Evolutionary conservation across 2,888 invertebrate genomes (phyloP).

Genomic region (Drosophila mayaguana): DNA sequence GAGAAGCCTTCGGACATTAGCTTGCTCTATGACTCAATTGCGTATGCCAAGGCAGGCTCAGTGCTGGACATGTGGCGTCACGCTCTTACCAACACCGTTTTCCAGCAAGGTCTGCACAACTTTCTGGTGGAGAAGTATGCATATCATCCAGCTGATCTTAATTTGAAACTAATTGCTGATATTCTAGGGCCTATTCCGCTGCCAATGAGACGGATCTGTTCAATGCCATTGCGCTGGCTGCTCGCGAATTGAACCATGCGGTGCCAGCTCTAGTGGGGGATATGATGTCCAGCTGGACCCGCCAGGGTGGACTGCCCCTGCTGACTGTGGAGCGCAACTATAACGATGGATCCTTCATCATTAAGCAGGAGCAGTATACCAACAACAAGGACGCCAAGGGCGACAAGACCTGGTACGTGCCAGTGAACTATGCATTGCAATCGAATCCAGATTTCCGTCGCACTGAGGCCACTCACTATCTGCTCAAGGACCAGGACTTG

Average conservation of each 20-base stretch:
- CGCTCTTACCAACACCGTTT: constrained; percentile 80
- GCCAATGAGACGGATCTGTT: constrained; percentile 80
- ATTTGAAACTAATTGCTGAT: background rate
- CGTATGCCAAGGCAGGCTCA: constrained; percentile 95
- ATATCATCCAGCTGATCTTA: too few relatives aligned
- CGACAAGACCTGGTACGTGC: constrained; percentile 78
- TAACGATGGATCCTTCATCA: constrained; percentile 83
- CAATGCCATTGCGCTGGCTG: constrained; percentile 70
- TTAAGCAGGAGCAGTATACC: constrained; percentile 86
- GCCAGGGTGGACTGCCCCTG: constrained; percentile 87
- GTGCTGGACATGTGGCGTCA: constrained; percentile 83
- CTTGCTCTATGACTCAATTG: constrained; percentile 93
- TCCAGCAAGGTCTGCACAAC: constrained; percentile 79
- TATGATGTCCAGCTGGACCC: constrained; percentile 88
- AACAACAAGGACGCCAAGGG: constrained; percentile 51
- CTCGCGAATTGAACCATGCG: constrained; percentile 61
- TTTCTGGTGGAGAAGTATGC: constrained; percentile 81
- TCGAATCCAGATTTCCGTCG: constrained; percentile 79
- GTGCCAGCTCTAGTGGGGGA: constrained; percentile 86
- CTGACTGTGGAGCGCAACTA: constrained; percentile 87
- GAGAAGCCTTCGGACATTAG: constrained; percentile 93
- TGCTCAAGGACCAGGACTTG: constrained; percentile 44
- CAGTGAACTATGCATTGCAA: constrained; percentile 79
- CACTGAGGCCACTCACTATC: constrained; percentile 76
- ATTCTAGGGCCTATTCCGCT: constrained; percentile 35